Conservation (phyloP, 2,888 invertebrate genomes). For the Trissoscelio sp. region DNA sequence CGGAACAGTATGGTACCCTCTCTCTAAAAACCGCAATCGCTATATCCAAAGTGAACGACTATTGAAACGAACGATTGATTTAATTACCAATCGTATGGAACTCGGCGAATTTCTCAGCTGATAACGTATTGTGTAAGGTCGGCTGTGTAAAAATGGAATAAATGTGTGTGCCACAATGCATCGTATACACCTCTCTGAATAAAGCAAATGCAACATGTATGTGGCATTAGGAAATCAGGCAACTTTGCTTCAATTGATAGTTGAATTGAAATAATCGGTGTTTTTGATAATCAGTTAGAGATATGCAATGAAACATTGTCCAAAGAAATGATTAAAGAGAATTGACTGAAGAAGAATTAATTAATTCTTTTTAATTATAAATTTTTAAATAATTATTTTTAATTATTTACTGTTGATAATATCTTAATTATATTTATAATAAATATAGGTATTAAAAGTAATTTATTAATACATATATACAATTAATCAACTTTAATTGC, state of each 20-base stretch:
- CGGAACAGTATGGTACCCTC: slow-evolving; percentile 30
- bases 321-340: no score
- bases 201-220: slow-evolving; percentile 6
- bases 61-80: slow-evolving; percentile 45
- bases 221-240: not conserved
- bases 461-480: no score
- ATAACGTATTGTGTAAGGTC: slow-evolving; percentile 14
- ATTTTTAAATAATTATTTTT: no score
- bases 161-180: not conserved
- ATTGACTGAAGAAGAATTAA: no score
- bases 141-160: not conserved
- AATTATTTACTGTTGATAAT: no score
- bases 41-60: slow-evolving; percentile 32
- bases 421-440: no score
- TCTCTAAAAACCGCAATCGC: slow-evolving; percentile 36
- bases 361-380: no score
- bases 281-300: not conserved
- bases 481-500: no score
- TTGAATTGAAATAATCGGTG: not conserved
- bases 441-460: no score
- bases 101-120: slow-evolving; percentile 20
- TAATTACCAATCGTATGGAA: slow-evolving; percentile 46
- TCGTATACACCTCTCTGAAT: not conserved
- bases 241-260: not conserved
- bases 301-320: not conserved